These are phyloP conservation scores for Nothoprocta perdicaria DNA, from an alignment of 2,113 vertebrate genomes.

Conservation along the genomic window DNA sequence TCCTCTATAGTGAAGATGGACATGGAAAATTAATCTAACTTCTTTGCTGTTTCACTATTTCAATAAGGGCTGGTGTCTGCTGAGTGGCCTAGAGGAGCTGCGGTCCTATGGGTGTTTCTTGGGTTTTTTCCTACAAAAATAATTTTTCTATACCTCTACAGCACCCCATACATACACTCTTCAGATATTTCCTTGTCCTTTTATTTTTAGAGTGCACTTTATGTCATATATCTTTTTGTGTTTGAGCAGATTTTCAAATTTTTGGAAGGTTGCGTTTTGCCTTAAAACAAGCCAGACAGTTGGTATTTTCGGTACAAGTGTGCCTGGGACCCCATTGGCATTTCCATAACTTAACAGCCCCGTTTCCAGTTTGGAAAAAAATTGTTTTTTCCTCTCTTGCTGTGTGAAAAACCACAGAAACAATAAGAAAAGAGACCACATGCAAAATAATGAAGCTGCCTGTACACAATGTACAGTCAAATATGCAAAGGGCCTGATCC, in stretches of 20 bases:
- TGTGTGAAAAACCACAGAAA: slow-evolving; percentile 34
- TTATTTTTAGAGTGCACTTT: not conserved
- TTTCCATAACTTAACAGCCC: not conserved
- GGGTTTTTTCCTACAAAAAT: not conserved
- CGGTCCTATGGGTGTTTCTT: not conserved
- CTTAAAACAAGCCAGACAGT: not conserved
- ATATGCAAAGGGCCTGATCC: not conserved
- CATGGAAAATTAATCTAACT: not conserved
- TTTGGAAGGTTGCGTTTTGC: slow-evolving; percentile 50
- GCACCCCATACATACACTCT: not conserved
- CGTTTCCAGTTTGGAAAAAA: not conserved
- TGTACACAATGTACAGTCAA: not conserved
- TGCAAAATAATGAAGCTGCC: slow-evolving; percentile 5
- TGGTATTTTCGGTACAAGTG: not conserved
- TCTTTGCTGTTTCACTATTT: not conserved
- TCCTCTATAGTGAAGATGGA: not conserved
- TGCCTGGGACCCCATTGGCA: not conserved
- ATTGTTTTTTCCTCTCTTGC: not conserved
- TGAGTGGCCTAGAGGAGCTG: rapidly evolving
- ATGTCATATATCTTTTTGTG: not conserved
- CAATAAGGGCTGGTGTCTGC: not conserved
- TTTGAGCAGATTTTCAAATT: not conserved
- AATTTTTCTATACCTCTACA: not conserved
- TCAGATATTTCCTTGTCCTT: not conserved
- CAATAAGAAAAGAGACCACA: not conserved